Conservation (phyloP, 2,888 invertebrate genomes). For the Troides aeacus region DNA sequence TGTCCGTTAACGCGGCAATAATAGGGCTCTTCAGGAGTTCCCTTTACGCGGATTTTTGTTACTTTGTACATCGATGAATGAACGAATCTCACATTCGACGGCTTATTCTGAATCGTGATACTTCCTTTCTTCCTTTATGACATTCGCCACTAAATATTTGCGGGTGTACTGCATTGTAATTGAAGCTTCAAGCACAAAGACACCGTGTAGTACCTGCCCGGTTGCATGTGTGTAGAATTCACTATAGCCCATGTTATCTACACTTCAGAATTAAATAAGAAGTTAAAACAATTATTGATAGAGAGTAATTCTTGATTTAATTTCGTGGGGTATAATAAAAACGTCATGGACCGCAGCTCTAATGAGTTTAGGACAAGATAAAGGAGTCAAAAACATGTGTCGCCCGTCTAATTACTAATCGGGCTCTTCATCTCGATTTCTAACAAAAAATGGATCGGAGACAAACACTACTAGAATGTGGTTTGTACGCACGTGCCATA, state of each 20-base stretch:
- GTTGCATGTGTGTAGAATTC: slow-evolving; percentile 11
- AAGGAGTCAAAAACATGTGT: slow-evolving; percentile 73
- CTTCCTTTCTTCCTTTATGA: slow-evolving; percentile 52
- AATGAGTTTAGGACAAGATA: slow-evolving; percentile 68
- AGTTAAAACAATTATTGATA: slow-evolving; percentile 32
- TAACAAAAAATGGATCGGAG: slow-evolving; percentile 64
- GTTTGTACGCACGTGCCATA: slow-evolving; percentile 54
- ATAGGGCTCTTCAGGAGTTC: slow-evolving; percentile 68
- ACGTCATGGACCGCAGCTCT: slow-evolving; percentile 49
- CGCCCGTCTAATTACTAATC: slow-evolving; percentile 77
- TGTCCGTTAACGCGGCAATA: slow-evolving; percentile 77
- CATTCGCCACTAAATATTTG: slow-evolving; percentile 28
- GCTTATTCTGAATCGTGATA: slow-evolving; percentile 59
- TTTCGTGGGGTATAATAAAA: slow-evolving; percentile 50
- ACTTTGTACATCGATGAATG: slow-evolving; percentile 53
- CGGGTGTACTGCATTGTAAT: slow-evolving; percentile 23
- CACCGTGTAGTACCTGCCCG: slow-evolving; percentile 28
- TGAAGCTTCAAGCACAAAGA: slow-evolving; percentile 22
- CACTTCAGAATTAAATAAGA: slow-evolving; percentile 26
- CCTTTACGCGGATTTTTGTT: slow-evolving; percentile 62
- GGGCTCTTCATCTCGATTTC: slow-evolving; percentile 61
- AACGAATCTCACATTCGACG: slow-evolving; percentile 53
- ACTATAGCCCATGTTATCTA: neutral
- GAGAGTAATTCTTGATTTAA: slow-evolving; percentile 34
- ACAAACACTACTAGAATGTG: slow-evolving; percentile 66